These are phyloP conservation scores for Herminia tarsipennalis DNA, from an alignment of 2,888 invertebrate species.

Conservation along the genomic window DNA sequence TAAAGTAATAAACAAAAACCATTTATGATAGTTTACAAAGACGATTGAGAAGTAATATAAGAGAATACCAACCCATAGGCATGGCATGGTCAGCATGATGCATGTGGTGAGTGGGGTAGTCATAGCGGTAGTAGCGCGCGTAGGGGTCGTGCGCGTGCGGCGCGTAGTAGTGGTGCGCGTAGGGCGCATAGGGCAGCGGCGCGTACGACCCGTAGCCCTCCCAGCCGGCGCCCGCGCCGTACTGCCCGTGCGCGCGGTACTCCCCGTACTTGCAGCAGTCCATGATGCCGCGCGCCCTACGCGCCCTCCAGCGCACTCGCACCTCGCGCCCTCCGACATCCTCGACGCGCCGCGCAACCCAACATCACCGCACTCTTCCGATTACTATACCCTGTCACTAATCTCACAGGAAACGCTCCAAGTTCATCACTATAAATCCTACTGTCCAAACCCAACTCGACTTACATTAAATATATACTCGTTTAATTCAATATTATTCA, in stretches of 20 bases:
- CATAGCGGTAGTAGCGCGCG: constrained; percentile 79
- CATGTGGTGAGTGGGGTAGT: constrained; percentile 73
- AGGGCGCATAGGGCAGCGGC: constrained; percentile 60
- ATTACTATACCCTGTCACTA: constrained; percentile 42
- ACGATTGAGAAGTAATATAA: background rate
- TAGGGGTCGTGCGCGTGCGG: constrained; percentile 77
- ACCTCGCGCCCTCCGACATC: constrained; percentile 47
- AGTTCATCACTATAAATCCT: constrained; percentile 36
- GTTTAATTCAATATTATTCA: constrained; percentile 17
- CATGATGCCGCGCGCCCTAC: constrained; percentile 69
- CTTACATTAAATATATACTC: constrained; percentile 15
- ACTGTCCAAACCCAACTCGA: constrained; percentile 7
- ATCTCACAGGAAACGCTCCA: constrained; percentile 16
- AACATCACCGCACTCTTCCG: constrained; percentile 62
- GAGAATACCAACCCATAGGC: constrained; percentile 72
- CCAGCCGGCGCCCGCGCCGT: constrained; percentile 63
- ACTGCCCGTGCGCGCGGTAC: constrained; percentile 73
- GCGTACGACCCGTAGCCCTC: constrained; percentile 67
- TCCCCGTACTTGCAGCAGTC: constrained; percentile 84
- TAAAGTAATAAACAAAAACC: too few species aligned
- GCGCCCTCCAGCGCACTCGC: constrained; percentile 67
- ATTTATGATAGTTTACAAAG: too few species aligned
- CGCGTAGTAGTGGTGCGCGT: constrained; percentile 66
- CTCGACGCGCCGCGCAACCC: constrained; percentile 64
- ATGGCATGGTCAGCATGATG: constrained; percentile 76